Evolutionary conservation across 2,113 vertebrate species (phyloP).

Genomic region (Quiscalus mexicanus): DNA sequence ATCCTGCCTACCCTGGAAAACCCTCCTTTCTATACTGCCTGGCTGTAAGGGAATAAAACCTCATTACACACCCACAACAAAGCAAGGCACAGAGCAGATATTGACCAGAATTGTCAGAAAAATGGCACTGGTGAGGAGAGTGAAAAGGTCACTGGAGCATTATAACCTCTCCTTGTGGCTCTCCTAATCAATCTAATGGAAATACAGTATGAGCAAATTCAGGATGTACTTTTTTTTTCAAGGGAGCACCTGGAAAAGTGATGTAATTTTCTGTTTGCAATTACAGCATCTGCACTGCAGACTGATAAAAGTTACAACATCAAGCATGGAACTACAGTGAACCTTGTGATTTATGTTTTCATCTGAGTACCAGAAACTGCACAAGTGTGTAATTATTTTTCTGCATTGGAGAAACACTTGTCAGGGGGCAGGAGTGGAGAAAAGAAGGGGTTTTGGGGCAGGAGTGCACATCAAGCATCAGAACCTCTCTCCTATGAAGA

Average conservation of each 20-base stretch:
- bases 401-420: neutral
- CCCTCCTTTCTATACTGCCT: accelerated
- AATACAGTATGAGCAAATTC: neutral
- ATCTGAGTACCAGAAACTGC: neutral
- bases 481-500: neutral
- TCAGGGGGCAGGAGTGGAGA: neutral
- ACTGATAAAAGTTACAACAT: neutral
- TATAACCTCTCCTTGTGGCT: neutral
- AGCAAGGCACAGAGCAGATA: neutral
- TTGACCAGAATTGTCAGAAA: neutral
- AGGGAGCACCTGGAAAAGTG: neutral
- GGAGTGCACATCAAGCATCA: neutral
- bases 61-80: neutral
- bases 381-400: neutral
- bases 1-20: neutral
- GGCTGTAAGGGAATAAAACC: neutral
- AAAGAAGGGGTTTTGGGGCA: neutral
- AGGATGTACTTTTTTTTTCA: neutral
- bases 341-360: neutral
- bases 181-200: neutral
- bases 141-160: neutral
- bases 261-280: neutral
- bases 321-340: neutral
- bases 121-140: neutral
- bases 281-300: neutral